Conservation (phyloP, 2,797 vertebrate genomes). For the Microctenopoma lineatum region DNA sequence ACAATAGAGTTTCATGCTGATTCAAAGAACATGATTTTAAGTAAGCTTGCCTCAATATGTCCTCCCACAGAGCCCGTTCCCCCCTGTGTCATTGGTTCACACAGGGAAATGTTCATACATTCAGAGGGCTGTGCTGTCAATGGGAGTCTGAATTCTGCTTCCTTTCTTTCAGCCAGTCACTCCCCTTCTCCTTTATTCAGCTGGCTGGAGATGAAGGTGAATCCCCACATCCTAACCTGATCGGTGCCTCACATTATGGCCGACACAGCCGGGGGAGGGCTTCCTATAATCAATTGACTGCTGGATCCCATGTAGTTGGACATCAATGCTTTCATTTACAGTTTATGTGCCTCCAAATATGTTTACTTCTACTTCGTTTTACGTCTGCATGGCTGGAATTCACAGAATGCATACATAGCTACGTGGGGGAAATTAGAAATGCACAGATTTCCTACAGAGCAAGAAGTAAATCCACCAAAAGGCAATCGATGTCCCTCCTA, state of each 20-base stretch:
- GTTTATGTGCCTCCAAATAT: conserved; percentile 20
- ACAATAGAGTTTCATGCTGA: conserved; percentile 69
- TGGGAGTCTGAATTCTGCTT: conserved; percentile 46
- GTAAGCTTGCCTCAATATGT: conserved; percentile 61
- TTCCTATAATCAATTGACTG: conserved; percentile 63
- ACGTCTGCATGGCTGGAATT: conserved; percentile 10
- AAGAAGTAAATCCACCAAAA: conserved; percentile 15
- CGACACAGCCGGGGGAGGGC: conserved; percentile 43
- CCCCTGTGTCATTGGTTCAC: conserved; percentile 64
- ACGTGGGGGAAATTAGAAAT: neutral
- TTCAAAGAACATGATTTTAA: conserved; percentile 72
- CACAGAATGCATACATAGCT: neutral
- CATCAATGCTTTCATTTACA: conserved; percentile 48
- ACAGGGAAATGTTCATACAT: conserved; percentile 65
- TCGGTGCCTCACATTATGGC: conserved; percentile 42
- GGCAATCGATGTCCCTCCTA: conserved; percentile 17
- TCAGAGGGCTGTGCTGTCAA: conserved; percentile 53
- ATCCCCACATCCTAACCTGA: conserved; percentile 65
- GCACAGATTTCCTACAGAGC: neutral
- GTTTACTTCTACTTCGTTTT: conserved; percentile 10
- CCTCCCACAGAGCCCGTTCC: conserved; percentile 69
- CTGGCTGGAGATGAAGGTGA: conserved; percentile 65
- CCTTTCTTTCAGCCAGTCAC: conserved; percentile 43
- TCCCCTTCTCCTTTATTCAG: conserved; percentile 55
- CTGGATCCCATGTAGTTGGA: conserved; percentile 48